A percentile compares a stretch with the other conserved stretches of the same genome.
phyloP scores from a whole-genome alignment of 2,888 invertebrate genomes.

The Diploptera punctata region DNA sequence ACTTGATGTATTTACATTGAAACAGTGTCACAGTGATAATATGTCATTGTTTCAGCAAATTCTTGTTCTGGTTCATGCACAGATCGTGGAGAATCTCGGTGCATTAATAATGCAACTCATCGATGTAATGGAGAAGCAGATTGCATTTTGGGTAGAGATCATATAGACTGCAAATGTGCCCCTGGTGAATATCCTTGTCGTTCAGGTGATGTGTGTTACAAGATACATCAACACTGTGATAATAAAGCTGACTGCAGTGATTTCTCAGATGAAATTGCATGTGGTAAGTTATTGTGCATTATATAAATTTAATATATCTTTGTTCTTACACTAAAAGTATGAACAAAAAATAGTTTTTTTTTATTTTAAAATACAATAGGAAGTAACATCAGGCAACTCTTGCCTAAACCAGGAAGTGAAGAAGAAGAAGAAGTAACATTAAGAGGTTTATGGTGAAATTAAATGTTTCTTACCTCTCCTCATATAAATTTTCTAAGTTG shows the following conservation, averaged over 20 bases:
- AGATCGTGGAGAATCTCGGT: conserved; percentile 31
- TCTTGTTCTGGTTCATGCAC: conserved; percentile 38
- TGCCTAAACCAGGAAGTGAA: too few relatives aligned
- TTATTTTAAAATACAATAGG: too few relatives aligned
- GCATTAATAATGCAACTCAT: conserved; percentile 48
- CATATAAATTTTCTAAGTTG: too few relatives aligned
- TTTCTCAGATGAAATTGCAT: conserved; percentile 50
- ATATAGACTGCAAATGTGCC: conserved; percentile 49
- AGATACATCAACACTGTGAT: conserved; percentile 53
- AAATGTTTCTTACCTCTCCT: too few relatives aligned
- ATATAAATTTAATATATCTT: too few relatives aligned
- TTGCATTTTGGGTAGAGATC: conserved; percentile 55
- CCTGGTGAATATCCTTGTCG: conserved; percentile 28
- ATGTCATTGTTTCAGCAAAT: background rate
- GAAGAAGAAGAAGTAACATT: too few relatives aligned
- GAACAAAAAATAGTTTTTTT: too few relatives aligned
- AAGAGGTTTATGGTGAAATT: too few relatives aligned
- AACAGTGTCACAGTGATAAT: too few relatives aligned
- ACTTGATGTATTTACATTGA: too few relatives aligned
- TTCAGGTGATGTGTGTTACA: conserved; percentile 47
- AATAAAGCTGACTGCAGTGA: conserved; percentile 53
- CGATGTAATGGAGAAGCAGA: conserved; percentile 54
- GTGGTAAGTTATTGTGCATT: conserved; percentile 47
- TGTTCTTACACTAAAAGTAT: too few relatives aligned
- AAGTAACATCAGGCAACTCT: too few relatives aligned